Base-by-base conservation (phyloP, 2,113 vertebrate genomes). In the Elephantulus edwardii region DNA sequence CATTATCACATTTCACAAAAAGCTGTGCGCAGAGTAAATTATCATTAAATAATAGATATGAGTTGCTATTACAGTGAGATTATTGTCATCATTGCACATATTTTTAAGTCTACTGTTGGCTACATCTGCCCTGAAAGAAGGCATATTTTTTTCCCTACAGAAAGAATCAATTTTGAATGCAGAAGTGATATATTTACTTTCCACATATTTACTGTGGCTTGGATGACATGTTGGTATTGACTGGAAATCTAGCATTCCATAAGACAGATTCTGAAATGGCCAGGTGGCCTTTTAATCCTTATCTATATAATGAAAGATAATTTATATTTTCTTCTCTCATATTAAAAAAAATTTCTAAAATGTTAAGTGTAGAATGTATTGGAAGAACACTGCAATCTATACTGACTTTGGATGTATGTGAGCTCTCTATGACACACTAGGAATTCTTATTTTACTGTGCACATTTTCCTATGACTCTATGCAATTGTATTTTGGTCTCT, bases 401-500 rank as follows among this genome's bases (percentile, higher is more conserved):
- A 83, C 56, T 89, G 33, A 20, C 10, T 56, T 3, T 8, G 58
- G 79, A 76, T 50, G 0, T 38, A 9, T 9, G 35, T 68, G 38
- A 76, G 9, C 83, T 91, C 28, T n/a, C 38, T 6, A 10, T 85
- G 66, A 54, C 33, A 8, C 8, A 11, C 48, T 64, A 1, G 13
- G 2, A n/a, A 91, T 89, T 42, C 16, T 22, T 50, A 26, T 5
- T 83, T 38, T 16, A 64, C 14, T 48, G n/a, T 5, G 40, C 64
- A 42, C 71, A 75, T 7, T 77, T 74, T 88, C 52, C 54, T 81
- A 86, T 89, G 28, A 83, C 13, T 58, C 33, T 77, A 62, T 33
- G 13, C 50, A 89, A 74, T 77, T 86, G 78, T 33, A 30, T 74
- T 83, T n/a, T 87, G 16, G 35, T 82, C 40, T 89, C 46, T 58